Base-by-base conservation (phyloP, 2,888 invertebrate genomes). In the Diogma glabrata region DNA sequence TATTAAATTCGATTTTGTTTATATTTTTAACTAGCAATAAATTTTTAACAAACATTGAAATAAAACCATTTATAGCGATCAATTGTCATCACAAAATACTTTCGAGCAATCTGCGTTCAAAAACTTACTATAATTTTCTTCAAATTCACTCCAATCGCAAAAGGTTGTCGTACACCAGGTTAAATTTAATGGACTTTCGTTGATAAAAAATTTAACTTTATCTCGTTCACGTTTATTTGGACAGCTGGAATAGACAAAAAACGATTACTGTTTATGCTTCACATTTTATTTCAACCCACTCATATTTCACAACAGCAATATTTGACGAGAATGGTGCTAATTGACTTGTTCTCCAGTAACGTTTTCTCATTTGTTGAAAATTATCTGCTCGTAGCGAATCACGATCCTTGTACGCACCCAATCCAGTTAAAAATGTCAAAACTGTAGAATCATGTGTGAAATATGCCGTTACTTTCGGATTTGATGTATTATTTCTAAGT, bases 251-350 rank as follows among this genome's bases (percentile, higher is more conserved):
- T 8, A 2, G 38, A 59, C n/a, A 33, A 9, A 30, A 51, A n/a
- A n/a, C n/a, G n/a, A 51, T 51, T 9, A 19, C 20, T 33, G 5
- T 14, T 30, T 20, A 1, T 30, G 16, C 10, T 30, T 19, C n/a
- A 12, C 36, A n/a, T 4, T 2, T 24, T 38, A 26, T 30, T 16
- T 4, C 24, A 38, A 28, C 36, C 12, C 43, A 85, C 84, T 79
- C 78, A 66, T 84, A 84, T 54, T 89, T 75, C 1, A 85, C 77
- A 26, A 85, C 86, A 19, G 79, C 81, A 8, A 90, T 63, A 67
- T 89, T 89, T 2, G 79, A 76, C 8, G 81, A 81, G 61, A 84
- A 88, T 0, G 89, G 83, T 52, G 76, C 72, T 55, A 87, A 73
- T 7, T 72, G 64, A 0, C 87, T 86, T 0, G 80, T 78, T 52